Evolutionary conservation across 2,113 vertebrate genomes (phyloP), one percentile per base, ranked within the genome.

Genomic region (Phrynosoma blainvillii): DNA sequence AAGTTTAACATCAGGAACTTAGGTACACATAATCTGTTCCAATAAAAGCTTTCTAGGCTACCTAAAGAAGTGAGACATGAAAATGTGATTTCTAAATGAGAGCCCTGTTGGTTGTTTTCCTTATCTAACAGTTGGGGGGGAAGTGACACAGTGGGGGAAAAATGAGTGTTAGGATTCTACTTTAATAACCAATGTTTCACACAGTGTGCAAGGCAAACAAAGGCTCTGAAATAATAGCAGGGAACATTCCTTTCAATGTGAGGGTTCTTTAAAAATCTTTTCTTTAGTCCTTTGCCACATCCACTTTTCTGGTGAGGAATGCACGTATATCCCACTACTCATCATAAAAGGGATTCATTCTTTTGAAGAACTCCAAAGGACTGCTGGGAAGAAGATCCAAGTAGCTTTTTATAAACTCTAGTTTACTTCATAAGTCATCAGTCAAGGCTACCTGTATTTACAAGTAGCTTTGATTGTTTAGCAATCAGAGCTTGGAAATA

Each of bases 1-100:
- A 74, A 89, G 25, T 88, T 84, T 47, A 81, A 6, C 20, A 62
- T 52, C 71, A 84, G 56, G 68, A 90, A 92, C 80, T 3, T 42
- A 25, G 4, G 13, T 30, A 11, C 79, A 62, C 23, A 30, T 32
- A 80, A 66, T 62, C 59, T 84, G 13, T 9, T 9, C 23, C 59
- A 54, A 56, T 83, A 83, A 88, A 30, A 68, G 23, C 9, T 30
- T 83, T 30, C 54, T 68, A 68, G 73, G 52, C 62, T 56, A 42
- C 47, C 23, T 12, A 52, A 68, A 30, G 62, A 70, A 77, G 11
- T 76, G 42, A 83, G 42, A 77, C 21, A 36, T 25, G 47, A 74
- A 83, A 88, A 83, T 77, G 62, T 36, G 23, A 68, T 83, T 83
- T 83, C 40, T 14, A 36, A 87, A 76, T 77, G 56, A 11, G 42